These are phyloP conservation scores for Gadus chalcogrammus DNA, from an alignment of 2,113 vertebrate species.

Conservation along the genomic window DNA sequence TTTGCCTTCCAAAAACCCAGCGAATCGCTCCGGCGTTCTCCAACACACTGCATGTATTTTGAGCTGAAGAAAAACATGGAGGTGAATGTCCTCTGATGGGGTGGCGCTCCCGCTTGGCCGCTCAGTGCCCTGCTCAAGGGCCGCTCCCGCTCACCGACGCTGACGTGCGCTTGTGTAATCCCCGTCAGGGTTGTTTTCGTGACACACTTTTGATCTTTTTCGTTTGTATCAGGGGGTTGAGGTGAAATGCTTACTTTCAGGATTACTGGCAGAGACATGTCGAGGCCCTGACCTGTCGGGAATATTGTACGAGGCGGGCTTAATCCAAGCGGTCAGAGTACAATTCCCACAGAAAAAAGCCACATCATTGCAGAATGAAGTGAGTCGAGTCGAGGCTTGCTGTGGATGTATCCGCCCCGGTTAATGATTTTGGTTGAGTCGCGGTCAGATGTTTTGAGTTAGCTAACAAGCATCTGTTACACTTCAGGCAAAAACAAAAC, in stretches of 20 bases:
- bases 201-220: constrained; percentile 34
- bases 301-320: constrained; percentile 35
- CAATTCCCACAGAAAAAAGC: constrained; percentile 1
- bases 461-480: constrained; percentile 27
- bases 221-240: constrained; percentile 16
- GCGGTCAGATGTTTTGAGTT: constrained; percentile 37
- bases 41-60: constrained; percentile 8
- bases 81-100: constrained; percentile 27
- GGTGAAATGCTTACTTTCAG: constrained; percentile 28
- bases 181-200: constrained; percentile 45
- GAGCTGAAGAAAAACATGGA: constrained; percentile 45
- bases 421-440: constrained; percentile 22
- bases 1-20: constrained; percentile 50
- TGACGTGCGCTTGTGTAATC: constrained; percentile 43
- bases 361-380: constrained; percentile 7
- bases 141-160: constrained; percentile 26
- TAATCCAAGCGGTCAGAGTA: constrained; percentile 7
- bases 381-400: constrained; percentile 19
- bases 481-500: constrained; percentile 1
- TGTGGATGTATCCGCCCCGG: constrained; percentile 10
- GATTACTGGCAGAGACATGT: constrained; percentile 26
- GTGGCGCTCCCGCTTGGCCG: constrained; percentile 25
- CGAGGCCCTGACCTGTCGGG: constrained; percentile 39
- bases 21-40: constrained; percentile 25
- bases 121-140: constrained; percentile 29